phyloP scores from a whole-genome alignment of 2,113 vertebrate species.

The Sceloporus tristichus region DNA sequence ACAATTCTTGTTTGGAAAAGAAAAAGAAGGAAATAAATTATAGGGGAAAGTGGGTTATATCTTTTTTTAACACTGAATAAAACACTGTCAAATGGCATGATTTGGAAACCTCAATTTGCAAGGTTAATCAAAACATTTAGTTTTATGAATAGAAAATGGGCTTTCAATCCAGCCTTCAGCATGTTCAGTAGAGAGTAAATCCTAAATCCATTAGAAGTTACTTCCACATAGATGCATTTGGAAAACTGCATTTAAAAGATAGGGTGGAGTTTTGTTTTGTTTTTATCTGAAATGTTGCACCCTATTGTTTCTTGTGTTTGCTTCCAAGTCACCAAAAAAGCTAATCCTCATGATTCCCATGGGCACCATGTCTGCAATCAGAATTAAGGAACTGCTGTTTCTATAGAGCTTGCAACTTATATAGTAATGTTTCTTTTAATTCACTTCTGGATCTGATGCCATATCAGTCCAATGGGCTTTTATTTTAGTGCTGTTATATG shows the following conservation, averaged over 20 bases:
- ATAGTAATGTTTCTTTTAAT: not conserved
- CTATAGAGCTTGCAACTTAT: not conserved
- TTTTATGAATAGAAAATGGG: conserved; percentile 7
- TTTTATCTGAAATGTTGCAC: not conserved
- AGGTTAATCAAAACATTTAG: conserved; percentile 1
- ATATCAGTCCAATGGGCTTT: not conserved
- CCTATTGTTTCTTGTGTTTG: not conserved
- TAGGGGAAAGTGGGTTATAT: not conserved
- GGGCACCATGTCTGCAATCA: not conserved
- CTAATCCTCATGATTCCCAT: not conserved
- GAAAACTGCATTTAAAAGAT: not conserved
- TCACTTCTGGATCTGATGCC: not conserved
- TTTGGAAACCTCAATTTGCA: not conserved
- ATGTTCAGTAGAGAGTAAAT: not conserved
- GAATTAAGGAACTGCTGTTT: not conserved
- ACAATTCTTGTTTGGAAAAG: not conserved
- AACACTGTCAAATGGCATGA: not conserved
- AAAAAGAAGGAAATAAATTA: not conserved
- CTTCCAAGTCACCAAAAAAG: not conserved
- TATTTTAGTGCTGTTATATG: not conserved
- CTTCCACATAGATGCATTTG: not conserved
- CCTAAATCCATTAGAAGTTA: not conserved
- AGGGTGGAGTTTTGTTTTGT: too few species aligned
- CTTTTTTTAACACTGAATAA: not conserved
- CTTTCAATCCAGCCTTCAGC: not conserved